Conservation (phyloP, 2,888 invertebrate species). For the Esperia sulphurella region DNA sequence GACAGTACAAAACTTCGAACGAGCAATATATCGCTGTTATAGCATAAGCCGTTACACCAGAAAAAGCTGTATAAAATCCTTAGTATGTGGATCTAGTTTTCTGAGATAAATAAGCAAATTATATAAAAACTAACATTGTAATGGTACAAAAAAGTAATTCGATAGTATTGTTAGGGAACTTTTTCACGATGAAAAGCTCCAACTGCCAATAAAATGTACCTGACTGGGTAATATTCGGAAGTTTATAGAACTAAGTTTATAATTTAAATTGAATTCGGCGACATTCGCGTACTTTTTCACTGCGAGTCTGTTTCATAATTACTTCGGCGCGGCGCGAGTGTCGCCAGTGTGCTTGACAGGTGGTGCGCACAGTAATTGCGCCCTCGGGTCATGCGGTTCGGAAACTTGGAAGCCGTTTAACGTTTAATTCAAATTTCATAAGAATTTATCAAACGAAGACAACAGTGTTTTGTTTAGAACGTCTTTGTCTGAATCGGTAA, state of each 20-base stretch:
- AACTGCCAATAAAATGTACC: neutral
- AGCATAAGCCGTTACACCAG: too few relatives aligned
- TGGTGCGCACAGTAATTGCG: slow-evolving; percentile 43
- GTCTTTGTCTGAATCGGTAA: neutral
- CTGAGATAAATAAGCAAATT: too few relatives aligned
- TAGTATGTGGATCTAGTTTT: too few relatives aligned
- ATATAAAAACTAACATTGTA: too few relatives aligned
- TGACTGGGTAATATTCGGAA: slow-evolving; percentile 7
- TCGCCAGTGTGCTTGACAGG: slow-evolving; percentile 44
- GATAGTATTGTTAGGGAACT: too few relatives aligned
- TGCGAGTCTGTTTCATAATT: slow-evolving; percentile 35
- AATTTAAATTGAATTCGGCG: slow-evolving; percentile 27
- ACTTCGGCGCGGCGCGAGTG: slow-evolving; percentile 27
- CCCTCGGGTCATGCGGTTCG: slow-evolving; percentile 28
- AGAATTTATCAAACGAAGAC: neutral
- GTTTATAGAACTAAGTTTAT: slow-evolving; percentile 16
- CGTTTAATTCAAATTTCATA: slow-evolving; percentile 12
- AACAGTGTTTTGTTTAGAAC: neutral
- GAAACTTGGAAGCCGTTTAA: slow-evolving; percentile 20
- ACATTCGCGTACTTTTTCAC: slow-evolving; percentile 23
- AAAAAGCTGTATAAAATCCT: too few relatives aligned
- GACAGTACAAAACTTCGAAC: too few relatives aligned
- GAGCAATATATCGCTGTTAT: too few relatives aligned
- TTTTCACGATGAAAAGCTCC: too few relatives aligned
- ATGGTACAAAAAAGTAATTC: too few relatives aligned